Percentiles rank a stretch among this genome's conserved stretches.
These are phyloP conservation scores for Melanotaenia nigrans DNA, from an alignment of 2,797 vertebrate species.

Conservation along the genomic window DNA sequence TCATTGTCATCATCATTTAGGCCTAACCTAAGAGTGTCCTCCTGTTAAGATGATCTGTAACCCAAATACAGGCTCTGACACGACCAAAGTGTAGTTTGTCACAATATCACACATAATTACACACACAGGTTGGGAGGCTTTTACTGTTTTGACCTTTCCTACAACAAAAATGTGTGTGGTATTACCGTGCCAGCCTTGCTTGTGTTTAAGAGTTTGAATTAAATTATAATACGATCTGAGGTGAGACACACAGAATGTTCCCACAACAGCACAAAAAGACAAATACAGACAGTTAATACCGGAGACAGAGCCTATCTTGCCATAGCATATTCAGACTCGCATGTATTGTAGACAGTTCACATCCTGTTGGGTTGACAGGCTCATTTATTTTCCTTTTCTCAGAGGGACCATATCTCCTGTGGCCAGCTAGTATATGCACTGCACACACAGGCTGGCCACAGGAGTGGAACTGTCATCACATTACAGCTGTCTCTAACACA, in stretches of 20 bases:
- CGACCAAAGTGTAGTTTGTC: slow-evolving; percentile 45
- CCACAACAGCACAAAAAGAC: slow-evolving; percentile 34
- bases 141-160: slow-evolving; percentile 39
- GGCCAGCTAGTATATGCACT: slow-evolving; percentile 63
- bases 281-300: slow-evolving; percentile 33
- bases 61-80: slow-evolving; percentile 64
- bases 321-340: slow-evolving; percentile 47
- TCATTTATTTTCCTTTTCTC: slow-evolving; percentile 81
- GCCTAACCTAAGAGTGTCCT: slow-evolving; percentile 66
- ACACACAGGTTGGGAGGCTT: slow-evolving; percentile 44
- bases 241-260: slow-evolving; percentile 16
- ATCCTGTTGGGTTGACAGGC: slow-evolving; percentile 78
- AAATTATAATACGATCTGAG: slow-evolving; percentile 33
- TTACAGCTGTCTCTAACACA: slow-evolving; percentile 57
- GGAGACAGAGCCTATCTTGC: slow-evolving; percentile 56
- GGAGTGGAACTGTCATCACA: slow-evolving; percentile 62
- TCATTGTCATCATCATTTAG: slow-evolving; percentile 63
- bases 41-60: slow-evolving; percentile 60
- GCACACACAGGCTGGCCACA: slow-evolving; percentile 25
- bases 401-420: slow-evolving; percentile 72
- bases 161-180: slow-evolving; percentile 25
- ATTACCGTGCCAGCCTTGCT: slow-evolving; percentile 12
- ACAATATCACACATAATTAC: slow-evolving; percentile 24
- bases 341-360: slow-evolving; percentile 73
- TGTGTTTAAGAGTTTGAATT: slow-evolving; percentile 36